These are phyloP conservation scores for Tipula unca DNA, from an alignment of 2,888 invertebrate species.

Conservation along the genomic window DNA sequence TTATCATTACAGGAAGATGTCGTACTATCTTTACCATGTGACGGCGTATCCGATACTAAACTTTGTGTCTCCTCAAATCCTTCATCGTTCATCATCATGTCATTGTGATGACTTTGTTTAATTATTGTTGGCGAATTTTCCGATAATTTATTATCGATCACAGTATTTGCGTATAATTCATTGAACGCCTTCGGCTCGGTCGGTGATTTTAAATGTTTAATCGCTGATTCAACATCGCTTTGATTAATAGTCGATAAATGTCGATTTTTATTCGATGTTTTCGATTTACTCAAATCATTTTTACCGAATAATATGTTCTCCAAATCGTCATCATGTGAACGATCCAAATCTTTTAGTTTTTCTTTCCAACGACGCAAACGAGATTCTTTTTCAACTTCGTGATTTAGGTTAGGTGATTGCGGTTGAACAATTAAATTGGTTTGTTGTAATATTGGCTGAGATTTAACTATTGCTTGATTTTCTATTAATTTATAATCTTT, in stretches of 20 bases:
- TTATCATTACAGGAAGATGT: conserved; percentile 71
- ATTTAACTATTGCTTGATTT: conserved; percentile 29
- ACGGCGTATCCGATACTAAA: conserved; percentile 75
- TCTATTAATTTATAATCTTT: conserved; percentile 23
- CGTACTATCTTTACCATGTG: conserved; percentile 60
- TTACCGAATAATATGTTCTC: conserved; percentile 21
- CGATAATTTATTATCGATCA: neutral
- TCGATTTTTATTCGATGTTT: conserved; percentile 44
- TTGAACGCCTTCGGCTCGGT: conserved; percentile 40
- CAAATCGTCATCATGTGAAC: conserved; percentile 36
- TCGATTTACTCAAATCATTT: conserved; percentile 26
- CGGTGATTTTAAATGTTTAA: conserved; percentile 55
- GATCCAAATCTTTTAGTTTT: conserved; percentile 50
- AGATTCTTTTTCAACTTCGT: conserved; percentile 45
- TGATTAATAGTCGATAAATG: conserved; percentile 62
- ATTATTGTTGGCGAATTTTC: conserved; percentile 25
- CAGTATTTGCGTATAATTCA: neutral
- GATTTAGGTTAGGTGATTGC: conserved; percentile 27
- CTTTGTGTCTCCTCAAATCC: conserved; percentile 88
- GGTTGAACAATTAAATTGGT: neutral
- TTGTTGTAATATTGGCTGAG: conserved; percentile 43
- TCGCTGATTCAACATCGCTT: conserved; percentile 60
- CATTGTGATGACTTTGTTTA: conserved; percentile 40
- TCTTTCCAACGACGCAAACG: conserved; percentile 63
- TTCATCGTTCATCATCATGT: conserved; percentile 69